Base-by-base conservation (phyloP, 1,140 invertebrate genomes). In the Dendrolimus kikuchii region DNA sequence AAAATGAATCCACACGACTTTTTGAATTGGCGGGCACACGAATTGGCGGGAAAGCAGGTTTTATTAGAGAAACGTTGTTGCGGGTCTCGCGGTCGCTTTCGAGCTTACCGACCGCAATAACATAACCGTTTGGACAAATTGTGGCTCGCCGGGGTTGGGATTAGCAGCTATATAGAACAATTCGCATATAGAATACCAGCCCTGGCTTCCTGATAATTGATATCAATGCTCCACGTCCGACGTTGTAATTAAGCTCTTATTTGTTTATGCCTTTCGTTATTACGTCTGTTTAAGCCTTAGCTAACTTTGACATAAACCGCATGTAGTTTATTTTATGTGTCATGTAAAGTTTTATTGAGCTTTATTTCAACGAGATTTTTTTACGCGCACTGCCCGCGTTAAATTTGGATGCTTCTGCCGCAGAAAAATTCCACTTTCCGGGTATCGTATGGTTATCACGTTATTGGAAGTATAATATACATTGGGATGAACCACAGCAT, bases 111-210 rank as follows among this genome's bases (percentile, higher is more conserved):
- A 70, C 77, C 68, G 79, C 77, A 80, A 77, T 82, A 82, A 85
- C 81, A 85, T 85, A 85, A 85, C 81, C 77, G 74, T 85, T 85
- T 74, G 67, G 74, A 82, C 79, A 82, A 82, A 85, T 81, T 81
- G 79, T 80, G 68, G 77, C 70, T 70, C 74, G 69, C 57, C 60
- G 56, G 68, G 64, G 56, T 62, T 68, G 60, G 79, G 75, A 82
- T 85, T 85, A 84, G 79, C 76, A 70, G 76, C 74, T 78, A 81
- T 80, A 82, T 82, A 73, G 73, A 72, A 81, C 79, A 76, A 72
- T 77, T 74, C 68, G 63, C 68, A 71, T 72, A 69, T 67, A 71
- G 63, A 63, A 67, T 62, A 65, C 62, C 57, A 68, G 65, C 65
- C 63, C 67, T 60, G 61, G 68, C 70, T 76, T 74, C 65, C 71